Base-by-base conservation (phyloP, 2,888 invertebrate genomes). In the Alitta virens region DNA sequence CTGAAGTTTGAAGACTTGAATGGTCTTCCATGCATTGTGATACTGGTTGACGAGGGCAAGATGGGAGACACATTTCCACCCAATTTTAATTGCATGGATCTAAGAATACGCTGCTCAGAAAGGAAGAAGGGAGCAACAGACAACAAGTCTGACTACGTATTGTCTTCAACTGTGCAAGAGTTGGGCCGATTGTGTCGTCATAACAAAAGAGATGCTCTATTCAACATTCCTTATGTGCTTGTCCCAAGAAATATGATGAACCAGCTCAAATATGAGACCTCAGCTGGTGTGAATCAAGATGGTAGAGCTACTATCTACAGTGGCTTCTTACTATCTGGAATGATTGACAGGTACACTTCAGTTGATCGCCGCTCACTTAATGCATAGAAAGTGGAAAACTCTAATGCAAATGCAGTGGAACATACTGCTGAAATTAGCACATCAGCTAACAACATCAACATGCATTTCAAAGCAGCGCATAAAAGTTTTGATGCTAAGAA, bases 1-100 rank as follows among this genome's bases (percentile, higher is more conserved):
- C 18, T 27, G 12, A 23, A 61, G 26, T 63, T 54, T 43, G 18
- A 14, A n/a, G 60, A 65, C 33, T 42, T 62, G 14, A 50, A 62
- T 9, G 24, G 25, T 9, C 54, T 64, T 21, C 64, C 64, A 21
- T 57, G 57, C 27, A 57, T 64, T 43, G n/a, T 64, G 46, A 62
- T 64, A 16, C 27, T 64, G 14, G 62, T 62, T 16, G 40, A 58
- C 9, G 62, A 64, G 42, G 64, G 64, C 9, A 50, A 53, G 42
- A 23, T 64, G 54, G 64, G 64, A 2, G 62, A 63, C 56, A 62
- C 65, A 1, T 65, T 63, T 40, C 65, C 65, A 12, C 26, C 25
- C 9, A 63, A 50, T 26, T 56, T 65, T 26, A 60, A 56, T 23
- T 27, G 46, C 5, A 65, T 65, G 65, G 65, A 65, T 52, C 56